Conservation (phyloP, 2,797 vertebrate species). For the Smutsia temminckii region DNA sequence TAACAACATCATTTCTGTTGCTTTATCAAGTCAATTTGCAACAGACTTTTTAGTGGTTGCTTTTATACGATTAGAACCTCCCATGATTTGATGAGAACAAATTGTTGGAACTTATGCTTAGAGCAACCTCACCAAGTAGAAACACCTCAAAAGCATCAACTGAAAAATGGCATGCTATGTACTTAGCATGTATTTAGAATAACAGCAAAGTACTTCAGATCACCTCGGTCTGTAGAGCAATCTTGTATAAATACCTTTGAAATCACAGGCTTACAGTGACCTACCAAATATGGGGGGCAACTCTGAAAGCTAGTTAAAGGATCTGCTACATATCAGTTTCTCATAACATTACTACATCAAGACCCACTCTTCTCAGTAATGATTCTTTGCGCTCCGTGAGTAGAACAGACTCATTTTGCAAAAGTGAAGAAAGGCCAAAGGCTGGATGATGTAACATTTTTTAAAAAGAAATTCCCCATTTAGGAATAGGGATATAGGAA, state of each 20-base stretch:
- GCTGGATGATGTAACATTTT: background rate
- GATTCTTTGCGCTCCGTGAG: background rate
- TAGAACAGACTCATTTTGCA: background rate
- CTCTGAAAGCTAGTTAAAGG: background rate
- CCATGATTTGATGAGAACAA: constrained; percentile 19
- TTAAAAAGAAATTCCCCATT: background rate
- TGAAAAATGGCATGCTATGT: background rate
- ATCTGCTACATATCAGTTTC: background rate
- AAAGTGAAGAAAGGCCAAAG: background rate
- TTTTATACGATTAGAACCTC: constrained; percentile 45
- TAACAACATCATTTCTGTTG: constrained; percentile 48
- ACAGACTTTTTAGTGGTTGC: constrained; percentile 8
- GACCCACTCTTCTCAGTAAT: background rate
- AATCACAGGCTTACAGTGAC: background rate
- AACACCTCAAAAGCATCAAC: constrained; percentile 20
- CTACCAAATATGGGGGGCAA: background rate
- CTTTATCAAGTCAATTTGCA: constrained; percentile 21
- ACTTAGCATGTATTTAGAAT: background rate
- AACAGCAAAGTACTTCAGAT: background rate
- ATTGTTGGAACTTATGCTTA: constrained; percentile 9
- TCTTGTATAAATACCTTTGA: constrained; percentile 1
- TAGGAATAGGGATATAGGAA: background rate
- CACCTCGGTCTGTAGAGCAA: background rate
- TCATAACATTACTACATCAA: background rate
- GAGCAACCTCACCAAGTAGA: background rate